Conservation (phyloP, 2,113 vertebrate genomes). For the Anhinga anhinga region DNA sequence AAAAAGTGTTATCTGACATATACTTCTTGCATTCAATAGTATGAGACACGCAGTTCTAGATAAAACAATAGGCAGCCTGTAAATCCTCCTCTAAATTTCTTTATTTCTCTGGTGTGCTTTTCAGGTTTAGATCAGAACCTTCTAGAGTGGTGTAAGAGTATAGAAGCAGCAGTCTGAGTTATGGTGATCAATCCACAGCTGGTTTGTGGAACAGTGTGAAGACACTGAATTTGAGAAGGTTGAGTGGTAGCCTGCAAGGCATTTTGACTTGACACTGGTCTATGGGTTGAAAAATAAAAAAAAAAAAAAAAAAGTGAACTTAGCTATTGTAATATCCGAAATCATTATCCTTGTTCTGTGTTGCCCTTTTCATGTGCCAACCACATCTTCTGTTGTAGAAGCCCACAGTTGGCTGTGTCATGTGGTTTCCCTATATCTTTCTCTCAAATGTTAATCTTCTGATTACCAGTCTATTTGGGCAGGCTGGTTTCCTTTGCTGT, state of each 20-base stretch:
- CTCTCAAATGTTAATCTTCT: neutral
- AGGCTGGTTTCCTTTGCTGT: neutral
- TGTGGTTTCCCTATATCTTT: neutral
- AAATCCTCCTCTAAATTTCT: neutral
- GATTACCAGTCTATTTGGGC: neutral
- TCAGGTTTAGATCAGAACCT: neutral
- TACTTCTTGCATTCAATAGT: neutral
- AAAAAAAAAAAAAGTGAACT: neutral
- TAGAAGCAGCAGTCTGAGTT: neutral
- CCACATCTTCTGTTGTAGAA: neutral
- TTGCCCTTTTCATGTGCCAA: neutral
- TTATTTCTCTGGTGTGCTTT: neutral
- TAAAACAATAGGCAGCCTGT: neutral
- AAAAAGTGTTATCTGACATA: neutral
- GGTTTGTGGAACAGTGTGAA: neutral
- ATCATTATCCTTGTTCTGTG: neutral
- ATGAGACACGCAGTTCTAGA: rapidly evolving
- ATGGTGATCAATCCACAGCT: neutral
- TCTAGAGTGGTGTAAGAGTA: neutral
- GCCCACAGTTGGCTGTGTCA: neutral
- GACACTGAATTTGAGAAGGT: neutral
- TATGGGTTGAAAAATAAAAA: neutral
- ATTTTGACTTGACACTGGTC: neutral
- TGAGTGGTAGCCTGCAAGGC: neutral
- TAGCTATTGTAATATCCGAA: neutral